These are phyloP conservation scores for Myotis yumanensis DNA, from an alignment of 2,113 vertebrate genomes.

Conservation along the genomic window DNA sequence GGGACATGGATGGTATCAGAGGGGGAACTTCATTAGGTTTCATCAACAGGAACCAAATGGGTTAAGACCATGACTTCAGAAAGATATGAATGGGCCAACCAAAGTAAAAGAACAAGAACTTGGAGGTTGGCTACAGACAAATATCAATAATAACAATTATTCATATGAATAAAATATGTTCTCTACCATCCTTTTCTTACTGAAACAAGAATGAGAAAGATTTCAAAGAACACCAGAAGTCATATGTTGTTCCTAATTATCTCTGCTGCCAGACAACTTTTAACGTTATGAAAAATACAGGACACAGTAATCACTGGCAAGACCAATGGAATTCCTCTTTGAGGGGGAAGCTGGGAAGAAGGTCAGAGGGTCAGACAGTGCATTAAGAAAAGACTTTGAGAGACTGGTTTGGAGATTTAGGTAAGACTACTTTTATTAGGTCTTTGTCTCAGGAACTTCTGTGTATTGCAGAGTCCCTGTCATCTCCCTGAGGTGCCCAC, in stretches of 20 bases:
- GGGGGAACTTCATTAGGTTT: background rate
- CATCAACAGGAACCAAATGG: background rate
- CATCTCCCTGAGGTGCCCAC: background rate
- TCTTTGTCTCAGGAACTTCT: background rate
- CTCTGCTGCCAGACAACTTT: background rate
- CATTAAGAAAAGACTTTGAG: background rate
- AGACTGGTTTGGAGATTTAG: background rate
- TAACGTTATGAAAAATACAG: background rate
- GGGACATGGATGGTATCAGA: background rate
- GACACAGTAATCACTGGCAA: background rate
- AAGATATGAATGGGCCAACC: background rate
- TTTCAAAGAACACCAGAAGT: background rate
- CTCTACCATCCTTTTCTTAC: background rate
- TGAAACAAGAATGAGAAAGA: background rate
- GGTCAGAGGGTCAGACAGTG: background rate
- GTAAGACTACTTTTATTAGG: background rate
- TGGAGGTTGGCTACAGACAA: background rate
- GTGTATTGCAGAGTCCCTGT: background rate
- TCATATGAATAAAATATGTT: background rate
- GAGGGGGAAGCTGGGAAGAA: background rate
- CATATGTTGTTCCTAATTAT: background rate
- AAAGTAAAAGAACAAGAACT: background rate
- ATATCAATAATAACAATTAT: background rate
- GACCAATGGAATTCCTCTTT: background rate
- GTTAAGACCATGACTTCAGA: background rate